phyloP scores from a whole-genome alignment of 2,113 vertebrate genomes.

The Chloebia gouldiae region DNA sequence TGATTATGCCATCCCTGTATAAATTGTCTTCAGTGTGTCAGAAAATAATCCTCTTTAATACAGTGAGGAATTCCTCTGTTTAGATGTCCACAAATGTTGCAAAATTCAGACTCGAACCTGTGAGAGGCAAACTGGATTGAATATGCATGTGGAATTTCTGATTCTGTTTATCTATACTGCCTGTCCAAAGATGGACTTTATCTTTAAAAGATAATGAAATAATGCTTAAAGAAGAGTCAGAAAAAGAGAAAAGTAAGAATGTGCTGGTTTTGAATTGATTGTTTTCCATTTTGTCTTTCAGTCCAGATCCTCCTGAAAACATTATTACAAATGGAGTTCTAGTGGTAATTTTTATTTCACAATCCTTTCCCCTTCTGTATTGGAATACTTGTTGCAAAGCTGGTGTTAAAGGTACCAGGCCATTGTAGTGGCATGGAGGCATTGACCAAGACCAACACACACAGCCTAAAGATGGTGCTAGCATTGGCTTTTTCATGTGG shows the following conservation, averaged over 20 bases:
- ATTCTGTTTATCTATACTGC: neutral
- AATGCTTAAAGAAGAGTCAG: neutral
- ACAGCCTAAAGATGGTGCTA: neutral
- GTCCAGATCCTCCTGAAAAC: slow-evolving; percentile 67
- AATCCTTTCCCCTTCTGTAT: neutral
- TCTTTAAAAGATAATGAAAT: neutral
- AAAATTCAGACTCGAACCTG: neutral
- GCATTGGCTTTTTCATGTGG: rapidly evolving
- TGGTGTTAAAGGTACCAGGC: neutral
- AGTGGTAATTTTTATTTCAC: slow-evolving; percentile 76
- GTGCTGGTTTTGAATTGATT: neutral
- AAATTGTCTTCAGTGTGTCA: neutral
- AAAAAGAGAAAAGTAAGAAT: neutral
- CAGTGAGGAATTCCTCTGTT: neutral
- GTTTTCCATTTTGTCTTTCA: slow-evolving; percentile 63
- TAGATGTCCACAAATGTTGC: neutral
- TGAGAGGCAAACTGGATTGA: neutral
- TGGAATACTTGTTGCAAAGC: neutral
- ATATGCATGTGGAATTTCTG: neutral
- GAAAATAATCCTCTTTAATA: neutral
- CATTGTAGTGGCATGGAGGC: neutral
- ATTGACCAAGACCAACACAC: neutral
- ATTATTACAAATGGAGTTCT: slow-evolving; percentile 81
- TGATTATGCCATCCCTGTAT: neutral
- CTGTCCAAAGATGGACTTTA: neutral